phyloP scores from a whole-genome alignment of 1,140 invertebrate species.

The Zelostemma sp. region DNA sequence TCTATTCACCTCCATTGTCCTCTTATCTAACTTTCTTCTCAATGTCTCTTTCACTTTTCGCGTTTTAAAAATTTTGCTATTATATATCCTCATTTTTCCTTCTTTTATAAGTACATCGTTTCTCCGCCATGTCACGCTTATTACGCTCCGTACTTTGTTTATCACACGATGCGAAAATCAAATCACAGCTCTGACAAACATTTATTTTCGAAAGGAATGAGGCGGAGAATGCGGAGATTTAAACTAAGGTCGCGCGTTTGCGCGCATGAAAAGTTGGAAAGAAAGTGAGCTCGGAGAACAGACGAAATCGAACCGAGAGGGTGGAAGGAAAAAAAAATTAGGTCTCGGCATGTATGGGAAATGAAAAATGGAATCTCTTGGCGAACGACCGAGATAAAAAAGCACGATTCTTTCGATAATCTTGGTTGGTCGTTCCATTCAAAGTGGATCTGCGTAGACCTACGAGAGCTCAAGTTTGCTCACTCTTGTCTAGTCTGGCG shows the following conservation, averaged over 20 bases:
- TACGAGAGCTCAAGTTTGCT: conserved; percentile 56
- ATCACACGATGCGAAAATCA: conserved; percentile 35
- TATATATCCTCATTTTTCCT: conserved; percentile 21
- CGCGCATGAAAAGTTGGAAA: background rate
- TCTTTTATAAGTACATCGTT: conserved; percentile 24
- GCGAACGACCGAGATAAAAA: conserved; percentile 47
- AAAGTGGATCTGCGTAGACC: conserved; percentile 57
- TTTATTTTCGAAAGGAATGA: conserved; percentile 15
- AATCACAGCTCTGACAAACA: conserved; percentile 59
- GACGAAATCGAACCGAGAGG: conserved; percentile 31
- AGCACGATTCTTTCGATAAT: conserved; percentile 49
- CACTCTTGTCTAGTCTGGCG: conserved; percentile 58
- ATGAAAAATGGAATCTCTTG: conserved; percentile 24
- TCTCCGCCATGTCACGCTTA: conserved; percentile 15
- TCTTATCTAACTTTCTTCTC: conserved; percentile 26
- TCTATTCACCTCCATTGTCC: conserved; percentile 41
- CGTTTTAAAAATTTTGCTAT: conserved; percentile 26
- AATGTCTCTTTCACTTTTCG: conserved; percentile 16
- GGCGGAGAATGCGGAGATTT: conserved; percentile 7
- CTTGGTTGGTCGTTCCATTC: conserved; percentile 55
- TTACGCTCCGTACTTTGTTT: conserved; percentile 21
- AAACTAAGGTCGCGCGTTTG: background rate
- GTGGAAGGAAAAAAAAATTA: conserved; percentile 14
- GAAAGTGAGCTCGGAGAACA: conserved; percentile 9
- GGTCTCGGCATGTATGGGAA: conserved; percentile 13